A percentile compares a stretch with the other conserved stretches of the same genome.
phyloP scores from a whole-genome alignment of 2,113 vertebrate species.

The Lipophrys pholis region DNA sequence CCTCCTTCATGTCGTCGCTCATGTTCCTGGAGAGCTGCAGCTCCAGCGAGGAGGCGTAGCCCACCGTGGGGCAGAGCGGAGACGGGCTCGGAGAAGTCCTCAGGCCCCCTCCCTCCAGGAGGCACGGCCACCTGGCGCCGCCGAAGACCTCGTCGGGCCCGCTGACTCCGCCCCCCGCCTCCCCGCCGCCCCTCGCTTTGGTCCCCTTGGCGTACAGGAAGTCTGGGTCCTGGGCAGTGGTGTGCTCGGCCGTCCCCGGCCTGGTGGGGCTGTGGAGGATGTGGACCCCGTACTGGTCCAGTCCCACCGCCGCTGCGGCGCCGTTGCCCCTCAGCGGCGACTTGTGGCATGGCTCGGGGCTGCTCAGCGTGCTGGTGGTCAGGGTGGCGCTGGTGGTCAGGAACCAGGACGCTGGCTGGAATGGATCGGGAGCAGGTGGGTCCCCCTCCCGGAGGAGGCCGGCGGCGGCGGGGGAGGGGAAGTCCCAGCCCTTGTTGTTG shows the following conservation, averaged over 20 bases:
- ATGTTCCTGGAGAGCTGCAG: conserved; percentile 93
- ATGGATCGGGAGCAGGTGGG: conserved; percentile 76
- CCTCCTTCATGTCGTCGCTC: conserved; percentile 99
- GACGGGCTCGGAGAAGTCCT: conserved; percentile 81
- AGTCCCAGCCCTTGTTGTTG: conserved; percentile 92
- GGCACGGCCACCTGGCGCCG: conserved; percentile 86
- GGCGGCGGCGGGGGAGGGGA: conserved; percentile 65
- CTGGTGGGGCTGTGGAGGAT: conserved; percentile 87
- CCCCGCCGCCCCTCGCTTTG: conserved; percentile 82
- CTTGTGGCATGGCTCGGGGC: conserved; percentile 92
- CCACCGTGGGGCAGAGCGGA: conserved; percentile 87
- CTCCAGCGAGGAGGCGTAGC: conserved; percentile 89
- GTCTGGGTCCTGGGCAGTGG: conserved; percentile 81
- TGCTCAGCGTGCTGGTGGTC: conserved; percentile 94
- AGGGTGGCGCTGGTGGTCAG: conserved; percentile 95
- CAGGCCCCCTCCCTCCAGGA: conserved; percentile 79
- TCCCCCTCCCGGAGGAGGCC: conserved; percentile 70
- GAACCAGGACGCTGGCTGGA: conserved; percentile 91
- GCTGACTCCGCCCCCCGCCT: conserved; percentile 77
- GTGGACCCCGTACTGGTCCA: conserved; percentile 85
- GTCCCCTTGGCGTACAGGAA: conserved; percentile 83
- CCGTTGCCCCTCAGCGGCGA: conserved; percentile 80
- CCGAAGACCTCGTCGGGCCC: conserved; percentile 85
- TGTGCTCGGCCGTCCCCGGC: conserved; percentile 77
- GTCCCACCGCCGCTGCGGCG: conserved; percentile 50